These are phyloP conservation scores for Sarcophaga subvicina DNA, from an alignment of 2,888 invertebrate genomes.

Conservation along the genomic window DNA sequence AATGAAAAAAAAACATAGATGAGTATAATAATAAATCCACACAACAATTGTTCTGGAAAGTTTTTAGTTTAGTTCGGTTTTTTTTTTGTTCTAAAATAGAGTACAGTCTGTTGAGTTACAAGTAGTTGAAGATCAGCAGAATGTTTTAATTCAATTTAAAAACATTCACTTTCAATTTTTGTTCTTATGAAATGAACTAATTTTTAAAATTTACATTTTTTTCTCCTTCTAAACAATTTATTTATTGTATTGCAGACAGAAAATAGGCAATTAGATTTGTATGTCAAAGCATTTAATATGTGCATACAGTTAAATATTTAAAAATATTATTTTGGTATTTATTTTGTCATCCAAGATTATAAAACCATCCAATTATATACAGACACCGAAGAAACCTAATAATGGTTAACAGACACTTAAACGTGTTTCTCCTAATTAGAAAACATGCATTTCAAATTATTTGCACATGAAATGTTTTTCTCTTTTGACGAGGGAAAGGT, in stretches of 20 bases:
- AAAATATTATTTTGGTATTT: too few relatives aligned
- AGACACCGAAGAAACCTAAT: not conserved
- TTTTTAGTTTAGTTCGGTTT: slow-evolving; percentile 1
- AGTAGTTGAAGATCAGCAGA: slow-evolving; percentile 42
- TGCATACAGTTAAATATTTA: too few relatives aligned
- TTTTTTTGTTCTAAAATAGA: slow-evolving; percentile 9
- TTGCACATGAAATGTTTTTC: not conserved
- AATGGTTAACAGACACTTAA: too few relatives aligned
- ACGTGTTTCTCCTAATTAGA: not conserved
- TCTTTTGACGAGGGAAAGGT: not conserved
- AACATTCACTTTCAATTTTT: slow-evolving; percentile 30
- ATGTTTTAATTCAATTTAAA: slow-evolving; percentile 1
- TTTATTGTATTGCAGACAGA: too few relatives aligned
- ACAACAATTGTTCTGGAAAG: slow-evolving; percentile 48
- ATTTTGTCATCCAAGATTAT: not conserved
- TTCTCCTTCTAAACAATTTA: too few relatives aligned
- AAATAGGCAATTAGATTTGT: too few relatives aligned
- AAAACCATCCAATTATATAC: not conserved
- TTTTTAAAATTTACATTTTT: too few relatives aligned
- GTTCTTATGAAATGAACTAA: not conserved
- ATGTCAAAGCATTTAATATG: too few relatives aligned
- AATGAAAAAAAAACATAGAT: not conserved
- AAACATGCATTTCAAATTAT: not conserved
- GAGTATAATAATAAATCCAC: slow-evolving; percentile 41
- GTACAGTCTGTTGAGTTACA: slow-evolving; percentile 56